Evolutionary conservation across 1,140 invertebrate genomes (phyloP).

Genomic region (Bicyclus anynana): DNA sequence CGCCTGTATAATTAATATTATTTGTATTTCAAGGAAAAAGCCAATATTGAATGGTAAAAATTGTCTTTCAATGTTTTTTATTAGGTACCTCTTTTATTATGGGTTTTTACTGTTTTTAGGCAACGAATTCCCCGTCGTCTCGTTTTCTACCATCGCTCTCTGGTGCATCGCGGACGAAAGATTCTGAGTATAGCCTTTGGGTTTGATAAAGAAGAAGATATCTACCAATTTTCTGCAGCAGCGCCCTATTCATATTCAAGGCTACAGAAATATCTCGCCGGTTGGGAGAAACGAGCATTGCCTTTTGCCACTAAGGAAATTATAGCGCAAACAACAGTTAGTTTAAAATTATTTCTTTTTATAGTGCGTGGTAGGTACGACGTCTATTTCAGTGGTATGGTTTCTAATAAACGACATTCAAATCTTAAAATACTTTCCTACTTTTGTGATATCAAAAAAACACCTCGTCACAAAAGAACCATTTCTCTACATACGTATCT

Average conservation of each 20-base stretch:
- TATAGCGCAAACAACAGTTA: conserved; percentile 85
- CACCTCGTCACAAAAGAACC: too few species aligned
- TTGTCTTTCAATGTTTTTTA: too few species aligned
- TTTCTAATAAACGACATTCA: too few species aligned
- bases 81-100: background rate
- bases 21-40: too few species aligned
- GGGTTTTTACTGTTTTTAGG: conserved; percentile 75
- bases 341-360: background rate
- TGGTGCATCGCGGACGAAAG: conserved; percentile 93
- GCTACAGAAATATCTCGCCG: conserved; percentile 89
- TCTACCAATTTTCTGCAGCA: conserved; percentile 95
- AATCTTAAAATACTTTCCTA: too few species aligned
- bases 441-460: too few species aligned
- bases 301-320: conserved; percentile 81
- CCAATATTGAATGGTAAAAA: too few species aligned
- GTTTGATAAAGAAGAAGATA: conserved; percentile 95
- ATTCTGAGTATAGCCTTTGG: conserved; percentile 96
- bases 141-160: conserved; percentile 96
- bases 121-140: conserved; percentile 89
- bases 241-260: conserved; percentile 97
- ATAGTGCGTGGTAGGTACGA: too few species aligned
- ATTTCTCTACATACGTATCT: background rate
- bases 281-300: conserved; percentile 81
- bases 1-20: too few species aligned
- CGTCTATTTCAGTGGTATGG: too few species aligned